Percentiles rank a stretch among this genome's conserved stretches.
Evolutionary conservation across 2,113 vertebrate species (phyloP).

Genomic region (Pteruthius melanotis): DNA sequence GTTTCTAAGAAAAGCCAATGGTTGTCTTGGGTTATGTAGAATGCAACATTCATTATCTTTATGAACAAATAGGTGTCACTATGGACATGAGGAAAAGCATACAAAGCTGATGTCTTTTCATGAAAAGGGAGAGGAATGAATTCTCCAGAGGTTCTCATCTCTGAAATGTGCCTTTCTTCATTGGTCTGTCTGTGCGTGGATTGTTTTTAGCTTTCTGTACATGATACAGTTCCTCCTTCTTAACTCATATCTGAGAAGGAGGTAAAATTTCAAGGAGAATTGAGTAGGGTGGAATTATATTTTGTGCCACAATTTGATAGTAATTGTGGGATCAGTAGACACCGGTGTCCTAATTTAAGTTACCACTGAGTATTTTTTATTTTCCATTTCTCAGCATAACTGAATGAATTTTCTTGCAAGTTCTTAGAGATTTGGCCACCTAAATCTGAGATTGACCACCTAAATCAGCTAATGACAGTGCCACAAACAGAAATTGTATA

Average conservation of each 20-base stretch:
- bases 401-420: not conserved
- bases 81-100: not conserved
- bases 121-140: not conserved
- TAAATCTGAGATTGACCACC: not conserved
- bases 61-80: not conserved
- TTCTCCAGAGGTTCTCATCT: not conserved
- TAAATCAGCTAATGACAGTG: not conserved
- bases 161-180: not conserved
- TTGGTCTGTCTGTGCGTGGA: not conserved
- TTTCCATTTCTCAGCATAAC: not conserved
- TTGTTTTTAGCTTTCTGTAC: not conserved
- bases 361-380: not conserved
- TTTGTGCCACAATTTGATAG: not conserved
- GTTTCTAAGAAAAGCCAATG: not conserved
- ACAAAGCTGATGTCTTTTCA: not conserved
- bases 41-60: not conserved
- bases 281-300: not conserved
- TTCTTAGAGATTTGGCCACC: not conserved
- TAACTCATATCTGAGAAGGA: not conserved
- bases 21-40: not conserved
- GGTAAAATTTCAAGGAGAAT: not conserved
- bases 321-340: not conserved
- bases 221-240: not conserved
- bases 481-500: not conserved
- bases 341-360: not conserved